A percentile compares a stretch with the other conserved stretches of the same genome.
phyloP scores from a whole-genome alignment of 30 jellyfish, hydroid and myxozoan species.

The Hydractinia symbiolongicarpus region DNA sequence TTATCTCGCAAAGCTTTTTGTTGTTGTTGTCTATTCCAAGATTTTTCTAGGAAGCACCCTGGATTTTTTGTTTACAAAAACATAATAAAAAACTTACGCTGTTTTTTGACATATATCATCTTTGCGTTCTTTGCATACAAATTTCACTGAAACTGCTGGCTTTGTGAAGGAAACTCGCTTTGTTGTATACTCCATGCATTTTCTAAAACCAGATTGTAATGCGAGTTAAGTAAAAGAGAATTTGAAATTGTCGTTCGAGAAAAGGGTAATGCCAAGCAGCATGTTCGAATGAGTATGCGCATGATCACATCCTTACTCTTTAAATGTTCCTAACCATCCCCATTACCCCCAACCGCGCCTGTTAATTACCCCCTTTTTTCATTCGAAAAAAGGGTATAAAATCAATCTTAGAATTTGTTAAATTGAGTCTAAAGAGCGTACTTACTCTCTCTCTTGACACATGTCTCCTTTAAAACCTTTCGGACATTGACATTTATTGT shows the following conservation, averaged over 20 bases:
- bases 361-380: too few relatives aligned
- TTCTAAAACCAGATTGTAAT: constrained; percentile 16
- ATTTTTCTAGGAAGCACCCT: too few relatives aligned
- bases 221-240: constrained; percentile 10
- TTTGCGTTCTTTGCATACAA: constrained; percentile 41
- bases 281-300: too few relatives aligned
- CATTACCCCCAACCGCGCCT: too few relatives aligned
- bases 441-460: constrained; percentile 25
- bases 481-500: neutral
- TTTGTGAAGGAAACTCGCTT: constrained; percentile 42
- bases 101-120: constrained; percentile 39
- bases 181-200: constrained; percentile 41
- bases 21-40: too few relatives aligned
- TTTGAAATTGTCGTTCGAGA: too few relatives aligned
- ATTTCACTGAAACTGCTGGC: constrained; percentile 45
- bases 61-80: neutral
- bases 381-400: too few relatives aligned
- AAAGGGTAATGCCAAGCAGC: too few relatives aligned
- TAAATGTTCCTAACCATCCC: too few relatives aligned
- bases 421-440: neutral
- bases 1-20: too few relatives aligned
- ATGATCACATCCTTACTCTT: too few relatives aligned
- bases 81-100: constrained; percentile 23
- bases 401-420: neutral
- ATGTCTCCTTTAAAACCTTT: constrained; percentile 15